Evolutionary conservation across 2,113 vertebrate genomes (phyloP).

Genomic region (Etheostoma cragini): DNA sequence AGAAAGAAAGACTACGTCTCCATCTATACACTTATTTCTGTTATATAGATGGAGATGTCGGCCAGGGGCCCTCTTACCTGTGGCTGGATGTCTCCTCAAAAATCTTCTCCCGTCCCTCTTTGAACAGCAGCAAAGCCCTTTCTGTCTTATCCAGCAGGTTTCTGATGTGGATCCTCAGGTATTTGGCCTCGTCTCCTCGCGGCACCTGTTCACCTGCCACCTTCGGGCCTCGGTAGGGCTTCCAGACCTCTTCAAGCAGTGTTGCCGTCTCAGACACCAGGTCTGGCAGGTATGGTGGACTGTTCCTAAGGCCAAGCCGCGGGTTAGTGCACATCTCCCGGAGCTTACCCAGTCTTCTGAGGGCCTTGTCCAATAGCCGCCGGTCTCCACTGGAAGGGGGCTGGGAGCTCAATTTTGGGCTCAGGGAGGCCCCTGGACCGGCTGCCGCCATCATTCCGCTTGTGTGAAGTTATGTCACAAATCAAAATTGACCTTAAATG

Average conservation of each 20-base stretch:
- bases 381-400: slow-evolving; percentile 52
- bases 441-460: slow-evolving; percentile 70
- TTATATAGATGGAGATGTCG: background rate
- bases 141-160: slow-evolving; percentile 87
- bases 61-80: slow-evolving; percentile 78
- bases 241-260: slow-evolving; percentile 79
- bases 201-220: background rate
- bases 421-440: slow-evolving; percentile 35
- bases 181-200: slow-evolving; percentile 73
- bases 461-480: slow-evolving; percentile 21
- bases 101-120: slow-evolving; percentile 81
- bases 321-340: slow-evolving; percentile 74
- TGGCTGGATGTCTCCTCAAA: slow-evolving; percentile 84
- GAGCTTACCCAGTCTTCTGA: slow-evolving; percentile 82
- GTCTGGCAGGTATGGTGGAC: slow-evolving; percentile 86
- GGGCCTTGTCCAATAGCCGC: slow-evolving; percentile 73
- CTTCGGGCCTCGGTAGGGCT: slow-evolving; percentile 57
- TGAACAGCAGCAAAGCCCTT: slow-evolving; percentile 83
- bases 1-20: background rate
- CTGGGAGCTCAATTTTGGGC: slow-evolving; percentile 21
- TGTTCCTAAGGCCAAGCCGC: slow-evolving; percentile 77
- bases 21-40: background rate
- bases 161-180: slow-evolving; percentile 80
- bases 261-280: slow-evolving; percentile 76
- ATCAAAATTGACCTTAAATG: slow-evolving; percentile 12